Evolutionary conservation across 1,140 invertebrate species (phyloP), one percentile per base, ranked within the genome.

Genomic region (Microplitis demolitor): DNA sequence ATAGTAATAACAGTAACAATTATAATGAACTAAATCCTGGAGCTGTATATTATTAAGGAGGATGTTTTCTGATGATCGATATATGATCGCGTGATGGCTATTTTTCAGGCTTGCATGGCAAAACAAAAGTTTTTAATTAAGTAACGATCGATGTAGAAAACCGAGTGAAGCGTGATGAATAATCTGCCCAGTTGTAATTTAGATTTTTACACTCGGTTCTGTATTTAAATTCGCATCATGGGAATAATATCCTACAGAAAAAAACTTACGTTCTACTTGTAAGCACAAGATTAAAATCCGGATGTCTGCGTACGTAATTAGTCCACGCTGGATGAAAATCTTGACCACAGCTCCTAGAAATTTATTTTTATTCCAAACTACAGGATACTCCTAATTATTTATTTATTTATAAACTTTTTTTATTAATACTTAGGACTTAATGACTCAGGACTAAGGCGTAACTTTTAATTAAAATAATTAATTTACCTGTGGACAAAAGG

Each of bases 281-380:
- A 78, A 86, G 83, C 72, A 86, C 79, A 76, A 83, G 80, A 82
- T 82, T 83, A 85, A 86, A 86, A 76, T 85, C 83, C 66, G 84
- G 84, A 79, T 78, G 79, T 75, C 81, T 78, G 72, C 82, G 81
- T 45, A 82, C 76, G 66, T 84, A 84, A 82, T 79, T 84, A 74
- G 77, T 83, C 83, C 83, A 84, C 37, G 78, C 73, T 9, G 78
- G 79, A 70, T 79, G 83, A 73, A 75, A 78, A 66, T 78, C 66
- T 71, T 73, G 74, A 71, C 77, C 76, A 73, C 76, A 76, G 74
- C 74, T 81, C 82, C 83, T 83, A 78, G 34, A 80, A 76, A 13
- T 66, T 35, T 24, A 24, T n/a, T 14, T n/a, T 35, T 35, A n/a
- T 33, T 61, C 39, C 39, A 45, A 3, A 6, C 39, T 45, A 45